phyloP scores from a whole-genome alignment of 2,113 vertebrate species.

The Brachirus orientalis region DNA sequence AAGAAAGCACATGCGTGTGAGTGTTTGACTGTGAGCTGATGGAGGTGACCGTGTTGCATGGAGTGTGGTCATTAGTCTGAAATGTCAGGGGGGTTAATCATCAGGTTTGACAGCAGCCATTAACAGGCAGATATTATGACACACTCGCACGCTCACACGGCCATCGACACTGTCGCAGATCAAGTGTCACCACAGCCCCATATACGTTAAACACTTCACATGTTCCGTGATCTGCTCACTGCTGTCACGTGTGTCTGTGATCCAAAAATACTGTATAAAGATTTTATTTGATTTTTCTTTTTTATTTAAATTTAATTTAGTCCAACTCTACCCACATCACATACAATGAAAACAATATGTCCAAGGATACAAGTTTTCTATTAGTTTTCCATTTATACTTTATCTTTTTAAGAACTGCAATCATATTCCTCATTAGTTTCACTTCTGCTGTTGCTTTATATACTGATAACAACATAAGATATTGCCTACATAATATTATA shows the following conservation, averaged over 20 bases:
- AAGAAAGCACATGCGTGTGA: not conserved
- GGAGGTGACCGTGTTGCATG: slow-evolving; percentile 37
- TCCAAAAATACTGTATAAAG: no score
- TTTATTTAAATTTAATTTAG: no score
- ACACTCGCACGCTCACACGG: slow-evolving; percentile 33
- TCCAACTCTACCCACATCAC: not conserved
- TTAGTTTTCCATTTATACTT: not conserved
- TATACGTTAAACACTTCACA: slow-evolving; percentile 28
- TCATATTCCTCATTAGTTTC: no score
- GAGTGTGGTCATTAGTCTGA: slow-evolving; percentile 50
- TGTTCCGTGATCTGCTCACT: not conserved
- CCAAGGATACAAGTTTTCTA: no score
- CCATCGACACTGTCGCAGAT: slow-evolving; percentile 49
- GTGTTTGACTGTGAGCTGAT: slow-evolving; percentile 40
- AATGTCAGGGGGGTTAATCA: slow-evolving; percentile 56
- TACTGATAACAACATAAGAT: no score
- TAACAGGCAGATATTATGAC: slow-evolving; percentile 52
- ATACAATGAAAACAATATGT: not conserved
- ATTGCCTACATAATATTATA: no score
- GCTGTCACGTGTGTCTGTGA: not conserved
- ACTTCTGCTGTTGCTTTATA: no score
- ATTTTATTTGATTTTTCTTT: no score
- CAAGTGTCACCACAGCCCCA: slow-evolving; percentile 43
- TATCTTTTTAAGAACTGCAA: no score
- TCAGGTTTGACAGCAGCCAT: slow-evolving; percentile 50